Evolutionary conservation across 2,888 invertebrate genomes (phyloP), one percentile per base, ranked within the genome.

Genomic region (Oxycera nigricornis): DNA sequence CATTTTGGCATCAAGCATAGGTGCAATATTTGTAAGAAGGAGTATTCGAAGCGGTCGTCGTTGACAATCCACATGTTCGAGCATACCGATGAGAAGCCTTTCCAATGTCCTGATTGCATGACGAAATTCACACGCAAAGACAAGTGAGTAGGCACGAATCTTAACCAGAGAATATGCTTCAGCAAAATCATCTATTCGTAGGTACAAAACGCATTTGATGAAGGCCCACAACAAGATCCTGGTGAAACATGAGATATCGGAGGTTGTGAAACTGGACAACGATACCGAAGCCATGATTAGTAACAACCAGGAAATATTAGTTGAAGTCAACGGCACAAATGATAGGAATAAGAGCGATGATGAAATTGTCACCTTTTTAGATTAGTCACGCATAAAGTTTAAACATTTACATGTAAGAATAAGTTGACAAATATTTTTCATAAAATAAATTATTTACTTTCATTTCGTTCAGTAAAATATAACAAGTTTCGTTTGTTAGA

Each of bases 1-100:
- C 82, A 82, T 74, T 80, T 81, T 73, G 78, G 79, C 1, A 73
- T 77, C 0, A 80, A 79, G 30, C 77, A 79, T 65, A 62, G 62
- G 9, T 78, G 78, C 52, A 7, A 24, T 11, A 55, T 76, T 22
- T 78, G 79, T 46, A 30, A 50, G 6, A 76, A 78, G 50, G 74
- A 74, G 24, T 78, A 76, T 39, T 75, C 77, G 22, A 78, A 77
- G 59, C 72, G 61, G 31, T 78, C 77, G 50, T 76, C 76, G 0
- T 52, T 79, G 4, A 78, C 77, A 73, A 75, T 77, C 72, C 79
- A 79, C 50, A 77, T 77, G 77, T 79, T 77, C 61, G 68, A 73
- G 1, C 79, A 79, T 62, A 30, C 76, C 1, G 73, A 76, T 7
- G 55, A 75, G 1, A 77, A 75, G 24, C 79, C 78, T 11, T 78